Percentiles rank a stretch among this genome's conserved stretches.
phyloP scores from a whole-genome alignment of 2,113 vertebrate species.

The Gobio gobio region DNA sequence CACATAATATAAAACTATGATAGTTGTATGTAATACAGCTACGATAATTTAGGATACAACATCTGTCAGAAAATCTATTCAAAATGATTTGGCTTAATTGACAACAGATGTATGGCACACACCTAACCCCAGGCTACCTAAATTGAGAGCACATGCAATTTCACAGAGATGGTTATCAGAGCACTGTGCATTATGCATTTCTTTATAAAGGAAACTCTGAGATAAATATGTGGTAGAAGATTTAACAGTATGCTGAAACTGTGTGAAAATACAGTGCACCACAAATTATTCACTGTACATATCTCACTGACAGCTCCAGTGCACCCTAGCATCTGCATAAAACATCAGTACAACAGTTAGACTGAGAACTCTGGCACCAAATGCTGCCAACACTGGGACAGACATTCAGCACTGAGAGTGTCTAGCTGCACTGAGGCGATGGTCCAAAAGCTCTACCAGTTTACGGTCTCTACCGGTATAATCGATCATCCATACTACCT shows the following conservation, averaged over 20 bases:
- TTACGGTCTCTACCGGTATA: too few species aligned
- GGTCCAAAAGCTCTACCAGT: too few species aligned
- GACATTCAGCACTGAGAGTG: not conserved
- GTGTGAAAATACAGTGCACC: not conserved
- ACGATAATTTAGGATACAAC: slow-evolving; percentile 4
- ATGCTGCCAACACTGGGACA: not conserved
- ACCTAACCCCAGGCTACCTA: not conserved
- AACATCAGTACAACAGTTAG: not conserved
- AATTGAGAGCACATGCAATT: slow-evolving; percentile 6
- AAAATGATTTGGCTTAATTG: not conserved
- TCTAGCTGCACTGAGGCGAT: not conserved
- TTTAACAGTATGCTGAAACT: not conserved
- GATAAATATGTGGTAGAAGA: not conserved
- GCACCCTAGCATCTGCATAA: not conserved
- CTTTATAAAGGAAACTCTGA: not conserved
- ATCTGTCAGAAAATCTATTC: not conserved
- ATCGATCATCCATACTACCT: too few species aligned
- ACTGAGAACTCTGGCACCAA: not conserved
- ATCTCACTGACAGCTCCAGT: not conserved
- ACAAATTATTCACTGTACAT: not conserved
- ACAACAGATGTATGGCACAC: not conserved
- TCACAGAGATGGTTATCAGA: not conserved
- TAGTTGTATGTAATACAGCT: not conserved
- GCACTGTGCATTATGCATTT: not conserved
- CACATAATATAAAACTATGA: not conserved